A percentile compares a stretch with the other conserved stretches of the same genome.
Evolutionary conservation across 1,140 invertebrate species (phyloP).

Genomic region (Drosophila tani): DNA sequence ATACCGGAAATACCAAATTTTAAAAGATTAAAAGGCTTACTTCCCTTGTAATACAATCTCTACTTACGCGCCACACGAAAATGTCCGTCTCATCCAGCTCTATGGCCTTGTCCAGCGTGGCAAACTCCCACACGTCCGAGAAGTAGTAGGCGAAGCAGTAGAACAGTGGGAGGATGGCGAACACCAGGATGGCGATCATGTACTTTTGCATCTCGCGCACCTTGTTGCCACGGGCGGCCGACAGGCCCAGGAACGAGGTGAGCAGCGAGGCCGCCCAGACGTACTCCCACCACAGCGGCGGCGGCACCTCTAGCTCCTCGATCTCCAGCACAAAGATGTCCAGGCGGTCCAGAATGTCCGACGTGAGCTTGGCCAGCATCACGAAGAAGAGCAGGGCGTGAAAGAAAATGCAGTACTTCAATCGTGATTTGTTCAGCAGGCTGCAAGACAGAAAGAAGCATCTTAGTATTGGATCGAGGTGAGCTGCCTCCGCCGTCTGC

Average conservation of each 20-base stretch:
- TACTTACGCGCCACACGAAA: constrained; percentile 91
- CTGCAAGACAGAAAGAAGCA: constrained; percentile 86
- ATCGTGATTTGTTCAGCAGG: constrained; percentile 95
- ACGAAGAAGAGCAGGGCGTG: constrained; percentile 95
- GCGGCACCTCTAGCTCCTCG: constrained; percentile 96
- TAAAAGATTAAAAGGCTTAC: too few species aligned
- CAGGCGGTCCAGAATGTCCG: constrained; percentile 95
- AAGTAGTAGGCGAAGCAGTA: constrained; percentile 94
- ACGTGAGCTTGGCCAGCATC: constrained; percentile 96
- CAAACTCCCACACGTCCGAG: constrained; percentile 92
- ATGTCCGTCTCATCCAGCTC: constrained; percentile 88
- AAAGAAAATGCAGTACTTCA: constrained; percentile 96
- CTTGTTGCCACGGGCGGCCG: constrained; percentile 94
- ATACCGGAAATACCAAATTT: constrained; percentile 68
- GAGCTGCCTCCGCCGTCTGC: neutral
- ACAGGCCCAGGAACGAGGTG: constrained; percentile 94
- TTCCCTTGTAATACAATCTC: neutral
- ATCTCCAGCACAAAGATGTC: constrained; percentile 97
- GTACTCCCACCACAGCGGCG: constrained; percentile 94
- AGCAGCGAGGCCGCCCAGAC: constrained; percentile 95
- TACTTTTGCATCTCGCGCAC: constrained; percentile 92
- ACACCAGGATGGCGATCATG: constrained; percentile 91
- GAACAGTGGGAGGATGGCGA: constrained; percentile 93
- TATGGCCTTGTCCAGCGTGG: constrained; percentile 88
- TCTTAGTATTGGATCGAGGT: constrained; percentile 23